phyloP scores from a whole-genome alignment of 2,888 invertebrate species.

The Macroteleia sp. region DNA sequence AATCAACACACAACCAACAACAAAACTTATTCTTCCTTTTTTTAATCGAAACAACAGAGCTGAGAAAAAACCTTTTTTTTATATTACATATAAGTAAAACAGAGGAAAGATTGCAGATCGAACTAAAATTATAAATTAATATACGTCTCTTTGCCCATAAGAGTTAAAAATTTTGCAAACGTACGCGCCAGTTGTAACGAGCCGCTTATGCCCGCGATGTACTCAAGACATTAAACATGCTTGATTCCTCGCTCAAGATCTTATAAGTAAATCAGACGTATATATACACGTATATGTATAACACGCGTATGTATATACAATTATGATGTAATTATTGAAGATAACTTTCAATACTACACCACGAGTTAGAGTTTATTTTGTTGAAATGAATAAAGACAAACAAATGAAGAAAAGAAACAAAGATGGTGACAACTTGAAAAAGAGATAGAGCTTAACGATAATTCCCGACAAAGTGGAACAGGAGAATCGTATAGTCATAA shows the following conservation, averaged over 20 bases:
- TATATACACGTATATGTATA: slow-evolving; percentile 75
- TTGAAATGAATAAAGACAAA: slow-evolving; percentile 72
- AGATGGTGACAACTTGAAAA: slow-evolving; percentile 66
- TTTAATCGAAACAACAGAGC: slow-evolving; percentile 7
- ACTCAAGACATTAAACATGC: slow-evolving; percentile 67
- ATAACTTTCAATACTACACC: slow-evolving; percentile 76
- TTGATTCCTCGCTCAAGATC: slow-evolving; percentile 76
- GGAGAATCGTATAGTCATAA: no score
- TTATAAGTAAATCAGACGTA: slow-evolving; percentile 67
- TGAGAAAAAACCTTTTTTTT: not conserved
- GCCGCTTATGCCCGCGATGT: slow-evolving; percentile 67
- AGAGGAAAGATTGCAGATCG: not conserved
- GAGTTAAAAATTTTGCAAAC: slow-evolving; percentile 42
- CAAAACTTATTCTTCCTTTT: slow-evolving; percentile 27
- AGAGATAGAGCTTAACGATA: slow-evolving; percentile 79
- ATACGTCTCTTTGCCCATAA: slow-evolving; percentile 66
- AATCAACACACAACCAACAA: no score
- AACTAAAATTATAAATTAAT: slow-evolving; percentile 22
- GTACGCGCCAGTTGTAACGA: slow-evolving; percentile 65
- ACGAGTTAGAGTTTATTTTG: slow-evolving; percentile 83
- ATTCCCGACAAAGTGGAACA: slow-evolving; percentile 80
- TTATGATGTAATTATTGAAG: slow-evolving; percentile 81
- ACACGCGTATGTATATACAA: slow-evolving; percentile 77
- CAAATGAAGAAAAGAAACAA: slow-evolving; percentile 55
- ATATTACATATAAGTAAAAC: slow-evolving; percentile 6